Evolutionary conservation across 2,113 vertebrate genomes (phyloP), one percentile per base, ranked within the genome.

Genomic region (Paracanthobrama guichenoti): DNA sequence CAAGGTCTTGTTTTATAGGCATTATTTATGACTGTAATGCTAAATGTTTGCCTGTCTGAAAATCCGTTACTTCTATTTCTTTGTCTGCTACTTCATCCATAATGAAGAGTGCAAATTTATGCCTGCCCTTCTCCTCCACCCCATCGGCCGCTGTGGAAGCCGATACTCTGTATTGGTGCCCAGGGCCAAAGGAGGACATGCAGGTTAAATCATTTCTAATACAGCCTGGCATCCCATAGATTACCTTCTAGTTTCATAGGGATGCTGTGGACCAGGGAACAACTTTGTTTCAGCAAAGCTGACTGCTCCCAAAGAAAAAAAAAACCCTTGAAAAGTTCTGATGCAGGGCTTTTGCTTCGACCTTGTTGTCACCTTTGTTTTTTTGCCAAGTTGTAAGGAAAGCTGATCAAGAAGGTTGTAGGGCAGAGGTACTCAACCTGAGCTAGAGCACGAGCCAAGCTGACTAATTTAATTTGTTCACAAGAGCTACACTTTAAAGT

Each of bases 1-100:
- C 67, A 76, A 62, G 24, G 79, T 59, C 79, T 81, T 74, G 28
- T 82, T 93, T 92, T 92, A 93, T 87, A 71, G 87, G 75, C 74
- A 14, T 66, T 90, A 88, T 93, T 93, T 92, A 93, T 46, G 3
- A 69, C 86, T 74, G 81, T 62, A 24, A 62, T 79, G 82, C 85
- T 75, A 82, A 88, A 84, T 86, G 88, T 90, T 86, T 90, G 85
- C 90, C 86, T 81, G 83, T 82, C 87, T 82, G 86, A 87, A 83
- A 82, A 71, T 53, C 73, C 55, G 44, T 53, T 71, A 78, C 82
- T 67, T 86, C 72, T 22, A 79, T 64, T 75, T 82, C 79, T 46
- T 67, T 14, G 22, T 82, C 84, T 75, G 79, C 67, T 42, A 26
- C 57, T 82, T 48, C 28, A 42, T 50, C 48, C 20, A 31, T 39